Evolutionary conservation across 2,113 vertebrate species (phyloP).

Genomic region (Petrocephalus microphthalmus): DNA sequence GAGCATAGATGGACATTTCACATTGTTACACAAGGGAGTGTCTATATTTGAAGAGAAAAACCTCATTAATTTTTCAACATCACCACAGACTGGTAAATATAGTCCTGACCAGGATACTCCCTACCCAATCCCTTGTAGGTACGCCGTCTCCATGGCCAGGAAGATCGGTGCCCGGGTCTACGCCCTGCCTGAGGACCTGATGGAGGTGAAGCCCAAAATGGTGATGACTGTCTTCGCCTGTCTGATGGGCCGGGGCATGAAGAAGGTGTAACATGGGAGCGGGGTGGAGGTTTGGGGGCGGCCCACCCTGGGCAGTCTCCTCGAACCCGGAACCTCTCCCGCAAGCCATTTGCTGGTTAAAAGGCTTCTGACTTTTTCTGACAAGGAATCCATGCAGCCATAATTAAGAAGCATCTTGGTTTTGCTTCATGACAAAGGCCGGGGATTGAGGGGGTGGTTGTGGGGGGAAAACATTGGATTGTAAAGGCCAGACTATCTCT

Average conservation of each 20-base stretch:
- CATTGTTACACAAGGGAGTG: background rate
- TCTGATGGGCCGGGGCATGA: conserved; percentile 77
- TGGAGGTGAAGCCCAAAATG: conserved; percentile 89
- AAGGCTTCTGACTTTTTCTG: conserved; percentile 51
- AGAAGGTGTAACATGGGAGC: conserved; percentile 56
- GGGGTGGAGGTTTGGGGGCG: background rate
- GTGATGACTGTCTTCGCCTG: conserved; percentile 90
- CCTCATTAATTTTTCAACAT: background rate
- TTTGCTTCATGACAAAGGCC: conserved; percentile 51
- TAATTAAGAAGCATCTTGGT: conserved; percentile 35
- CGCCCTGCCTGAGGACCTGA: conserved; percentile 82
- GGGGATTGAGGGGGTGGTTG: conserved; percentile 45
- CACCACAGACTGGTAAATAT: background rate
- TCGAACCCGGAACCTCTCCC: conserved; percentile 16
- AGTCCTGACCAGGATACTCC: background rate
- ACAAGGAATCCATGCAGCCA: conserved; percentile 43
- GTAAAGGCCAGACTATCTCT: conserved; percentile 33
- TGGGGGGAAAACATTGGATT: background rate
- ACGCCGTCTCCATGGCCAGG: conserved; percentile 85
- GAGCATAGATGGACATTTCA: background rate
- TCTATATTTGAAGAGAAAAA: background rate
- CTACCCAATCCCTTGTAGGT: conserved; percentile 52
- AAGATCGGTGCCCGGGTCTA: conserved; percentile 85
- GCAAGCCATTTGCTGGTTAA: conserved; percentile 49
- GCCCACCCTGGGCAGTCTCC: background rate